Evolutionary conservation across 2,113 vertebrate genomes (phyloP), one percentile per base, ranked within the genome.

Genomic region (Grallaria varia): DNA sequence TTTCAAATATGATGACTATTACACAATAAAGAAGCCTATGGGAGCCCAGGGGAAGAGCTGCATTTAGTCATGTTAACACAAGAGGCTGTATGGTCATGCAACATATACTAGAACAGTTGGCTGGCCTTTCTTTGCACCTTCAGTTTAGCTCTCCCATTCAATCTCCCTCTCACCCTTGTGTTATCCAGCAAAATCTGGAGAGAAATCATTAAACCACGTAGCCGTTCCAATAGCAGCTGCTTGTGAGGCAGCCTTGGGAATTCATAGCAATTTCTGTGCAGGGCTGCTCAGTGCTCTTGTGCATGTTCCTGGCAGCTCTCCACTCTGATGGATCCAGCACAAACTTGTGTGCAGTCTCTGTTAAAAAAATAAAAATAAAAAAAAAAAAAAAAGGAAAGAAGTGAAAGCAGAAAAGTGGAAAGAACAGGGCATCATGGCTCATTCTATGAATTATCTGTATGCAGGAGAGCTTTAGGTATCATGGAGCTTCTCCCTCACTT

Each of bases 101-200:
- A 77, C 42, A 66, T 82, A 67, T 80, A 89, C 71, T 79, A 35
- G 74, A 90, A 89, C 76, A 87, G 71, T 97, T 97, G 97, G 97
- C 97, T 97, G 97, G 58, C 96, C 97, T 96, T 90, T 96, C 47
- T 84, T 94, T 97, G 96, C 96, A 96, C 96, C 93, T 96, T 90
- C 80, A 86, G 49, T 53, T 88, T 90, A 84, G 92, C 35, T 40
- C 83, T 95, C 40, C 56, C 1, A 2, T 56, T 73, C 90, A 92
- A 77, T 58, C 55, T 81, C 76, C 56, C 25, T 56, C 77, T 75
- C 52, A 44, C 33, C 94, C 77, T 73, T 83, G 52, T 76, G 78
- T 87, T 94, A 92, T 91, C 75, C 92, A 95, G 81, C 89, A 91
- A 83, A 89, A 93, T 96, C 95, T 97, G 94, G 96, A 96, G 94